Evolutionary conservation across 2,888 invertebrate genomes (phyloP).

Genomic region (Drosophila fungiperda): DNA sequence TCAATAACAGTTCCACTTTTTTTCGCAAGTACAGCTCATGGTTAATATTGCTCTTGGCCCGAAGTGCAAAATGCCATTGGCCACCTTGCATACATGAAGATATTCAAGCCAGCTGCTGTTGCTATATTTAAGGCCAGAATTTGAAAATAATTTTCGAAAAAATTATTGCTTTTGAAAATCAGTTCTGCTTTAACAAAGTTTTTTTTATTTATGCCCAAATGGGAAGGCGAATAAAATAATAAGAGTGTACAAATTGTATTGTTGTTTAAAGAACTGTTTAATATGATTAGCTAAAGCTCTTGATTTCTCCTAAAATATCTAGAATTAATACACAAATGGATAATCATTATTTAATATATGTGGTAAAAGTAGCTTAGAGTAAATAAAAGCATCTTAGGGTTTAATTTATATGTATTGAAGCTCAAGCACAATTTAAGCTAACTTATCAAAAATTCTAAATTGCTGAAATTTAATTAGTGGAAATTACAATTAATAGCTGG

Average conservation of each 20-base stretch:
- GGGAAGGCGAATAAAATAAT: neutral
- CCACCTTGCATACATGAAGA: neutral
- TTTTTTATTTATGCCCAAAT: neutral
- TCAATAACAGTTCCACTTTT: slow-evolving; percentile 40
- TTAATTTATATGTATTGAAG: neutral
- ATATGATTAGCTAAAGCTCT: neutral
- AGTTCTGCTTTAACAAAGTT: neutral
- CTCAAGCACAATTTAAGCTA: neutral
- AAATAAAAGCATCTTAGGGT: neutral
- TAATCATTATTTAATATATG: neutral
- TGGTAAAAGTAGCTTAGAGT: neutral
- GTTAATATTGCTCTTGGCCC: slow-evolving; percentile 45
- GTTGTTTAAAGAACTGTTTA: neutral
- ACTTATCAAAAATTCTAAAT: neutral
- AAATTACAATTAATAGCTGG: neutral
- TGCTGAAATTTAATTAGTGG: neutral
- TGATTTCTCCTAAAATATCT: neutral
- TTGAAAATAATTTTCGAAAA: neutral
- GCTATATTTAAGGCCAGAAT: neutral
- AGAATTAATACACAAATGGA: neutral
- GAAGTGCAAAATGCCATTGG: slow-evolving; percentile 23
- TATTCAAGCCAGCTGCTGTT: neutral
- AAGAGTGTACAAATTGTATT: neutral
- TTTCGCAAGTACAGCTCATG: slow-evolving; percentile 17
- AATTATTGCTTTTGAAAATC: neutral